Evolutionary conservation across 1,140 invertebrate species (phyloP), one percentile per base, ranked within the genome.

Genomic region (Pseudomyrmex pallidus): DNA sequence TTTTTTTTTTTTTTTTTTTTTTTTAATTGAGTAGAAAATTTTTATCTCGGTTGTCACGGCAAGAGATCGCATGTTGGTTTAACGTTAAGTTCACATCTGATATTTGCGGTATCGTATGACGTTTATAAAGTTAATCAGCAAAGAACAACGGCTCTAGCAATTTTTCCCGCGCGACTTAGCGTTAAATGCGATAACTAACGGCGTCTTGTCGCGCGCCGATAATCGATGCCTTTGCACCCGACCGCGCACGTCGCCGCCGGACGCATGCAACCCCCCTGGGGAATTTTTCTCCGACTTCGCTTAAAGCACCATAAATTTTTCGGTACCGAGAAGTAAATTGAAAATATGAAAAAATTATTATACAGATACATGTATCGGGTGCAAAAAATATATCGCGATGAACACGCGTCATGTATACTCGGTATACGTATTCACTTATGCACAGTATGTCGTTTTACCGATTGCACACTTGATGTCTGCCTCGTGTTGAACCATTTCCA

Each of bases 401-500:
- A 9, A 62, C 57, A 64, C 74, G 48, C 25, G 12, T 17, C 54
- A 5, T 17, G 56, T 57, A 17, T 57, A 13, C 48, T 48, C 35
- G 67, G 35, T 64, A 25, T 25, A 12, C 66, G 64, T 70, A 1
- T 59, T 35, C 3, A 72, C 54, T 57, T 17, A 48, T 17, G 54
- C 76, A 80, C 56, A 22, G 66, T 80, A 15, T 70, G 15, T 20
- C 54, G 22, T 72, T 72, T 78, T 70, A 78, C 46, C 61, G 17
- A 63, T 70, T 61, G 64, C 76, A 78, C 54, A 72, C 70, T 63
- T 46, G 66, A 17, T 61, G 62, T 74, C 22, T 52, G 70, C 74
- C 63, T 78, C 44, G 76, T 35, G 7, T 35, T 35, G 48, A 56
- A 8, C 44, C 52, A 35, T 35, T 5, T 5, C 35, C 35, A 35